phyloP scores from a whole-genome alignment of 2,113 vertebrate genomes.

The Ahaetulla prasina region DNA sequence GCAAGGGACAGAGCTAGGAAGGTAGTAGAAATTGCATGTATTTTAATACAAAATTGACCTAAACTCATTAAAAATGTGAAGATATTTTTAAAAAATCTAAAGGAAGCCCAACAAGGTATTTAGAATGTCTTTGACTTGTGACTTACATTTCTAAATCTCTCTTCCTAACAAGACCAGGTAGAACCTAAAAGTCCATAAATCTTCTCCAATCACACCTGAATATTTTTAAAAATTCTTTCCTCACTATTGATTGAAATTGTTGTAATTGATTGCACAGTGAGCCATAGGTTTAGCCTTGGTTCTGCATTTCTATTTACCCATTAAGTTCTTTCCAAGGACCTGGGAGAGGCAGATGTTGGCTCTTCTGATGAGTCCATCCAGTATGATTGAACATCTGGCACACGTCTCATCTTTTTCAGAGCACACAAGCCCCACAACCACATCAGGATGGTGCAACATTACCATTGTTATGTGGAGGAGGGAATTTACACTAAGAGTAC shows the following conservation, averaged over 20 bases:
- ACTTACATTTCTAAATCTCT: not conserved
- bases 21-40: not conserved
- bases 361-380: not conserved
- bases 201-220: not conserved
- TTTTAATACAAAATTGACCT: slow-evolving; percentile 9
- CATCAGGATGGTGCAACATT: not conserved
- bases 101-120: not conserved
- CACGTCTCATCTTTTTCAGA: not conserved
- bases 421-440: not conserved
- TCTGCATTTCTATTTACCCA: not conserved
- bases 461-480: not conserved
- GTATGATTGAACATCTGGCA: not conserved
- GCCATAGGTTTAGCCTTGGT: not conserved
- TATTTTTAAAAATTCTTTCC: not conserved
- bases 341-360: not conserved
- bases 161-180: not conserved
- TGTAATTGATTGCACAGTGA: not conserved
- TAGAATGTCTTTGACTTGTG: not conserved
- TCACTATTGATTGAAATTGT: not conserved
- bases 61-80: not conserved
- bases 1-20: not conserved
- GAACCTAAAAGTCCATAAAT: too few relatives aligned
- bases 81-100: not conserved
- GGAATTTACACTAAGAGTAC: not conserved
- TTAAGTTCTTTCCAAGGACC: not conserved